Conservation (phyloP, 2,888 invertebrate genomes). For the Elegia similella region DNA sequence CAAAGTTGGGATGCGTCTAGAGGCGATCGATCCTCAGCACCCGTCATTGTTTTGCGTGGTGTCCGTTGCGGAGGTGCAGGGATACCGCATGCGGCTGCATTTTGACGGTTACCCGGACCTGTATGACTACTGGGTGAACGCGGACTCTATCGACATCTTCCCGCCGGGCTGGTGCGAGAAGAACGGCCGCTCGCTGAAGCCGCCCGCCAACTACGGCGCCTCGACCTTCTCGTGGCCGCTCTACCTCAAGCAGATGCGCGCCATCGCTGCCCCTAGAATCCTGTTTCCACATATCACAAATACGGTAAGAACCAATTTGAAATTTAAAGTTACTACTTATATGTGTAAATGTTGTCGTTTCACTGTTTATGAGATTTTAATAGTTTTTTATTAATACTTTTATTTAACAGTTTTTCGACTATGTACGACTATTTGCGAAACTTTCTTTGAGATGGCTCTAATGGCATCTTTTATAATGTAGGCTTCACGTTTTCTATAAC, state of each 20-base stretch:
- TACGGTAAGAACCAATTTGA: constrained; percentile 67
- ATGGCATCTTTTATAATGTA: no score
- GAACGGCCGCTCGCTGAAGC: constrained; percentile 88
- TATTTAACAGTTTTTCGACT: no score
- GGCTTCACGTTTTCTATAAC: no score
- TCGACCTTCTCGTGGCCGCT: constrained; percentile 89
- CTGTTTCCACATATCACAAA: constrained; percentile 87
- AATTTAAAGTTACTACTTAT: not conserved
- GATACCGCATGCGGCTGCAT: constrained; percentile 91
- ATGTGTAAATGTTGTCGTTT: no score
- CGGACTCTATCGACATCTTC: constrained; percentile 95
- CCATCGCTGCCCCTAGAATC: constrained; percentile 88
- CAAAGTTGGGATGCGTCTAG: constrained; percentile 93
- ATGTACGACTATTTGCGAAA: no score
- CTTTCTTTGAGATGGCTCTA: no score
- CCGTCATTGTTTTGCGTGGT: constrained; percentile 94
- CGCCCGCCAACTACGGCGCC: constrained; percentile 86
- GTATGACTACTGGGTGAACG: constrained; percentile 97
- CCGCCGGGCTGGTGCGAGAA: constrained; percentile 97
- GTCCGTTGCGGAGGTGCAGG: constrained; percentile 90
- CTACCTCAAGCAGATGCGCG: constrained; percentile 90
- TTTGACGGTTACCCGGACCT: constrained; percentile 95
- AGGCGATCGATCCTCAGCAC: constrained; percentile 96
- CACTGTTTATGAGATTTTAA: no score
- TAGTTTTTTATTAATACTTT: no score